A percentile compares a stretch with the other conserved stretches of the same genome.
phyloP scores from a whole-genome alignment of 2,113 vertebrate species.

The Poeciliopsis retropinna region DNA sequence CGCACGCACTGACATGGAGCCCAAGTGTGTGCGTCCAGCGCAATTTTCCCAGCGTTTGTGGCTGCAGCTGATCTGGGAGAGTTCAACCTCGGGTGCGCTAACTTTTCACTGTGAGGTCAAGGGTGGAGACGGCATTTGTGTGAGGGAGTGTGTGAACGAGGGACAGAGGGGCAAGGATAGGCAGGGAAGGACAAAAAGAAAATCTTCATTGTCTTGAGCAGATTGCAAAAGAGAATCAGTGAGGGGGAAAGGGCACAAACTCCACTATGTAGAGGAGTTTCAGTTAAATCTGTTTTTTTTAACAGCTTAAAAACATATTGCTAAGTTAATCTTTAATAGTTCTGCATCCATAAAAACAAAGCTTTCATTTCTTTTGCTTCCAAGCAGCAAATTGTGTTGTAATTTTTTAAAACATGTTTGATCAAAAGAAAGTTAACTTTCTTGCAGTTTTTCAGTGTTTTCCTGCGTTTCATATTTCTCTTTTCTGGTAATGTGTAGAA shows the following conservation, averaged over 20 bases:
- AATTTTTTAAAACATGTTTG: too few species aligned
- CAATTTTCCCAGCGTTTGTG: conserved; percentile 83
- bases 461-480: too few species aligned
- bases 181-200: conserved; percentile 31
- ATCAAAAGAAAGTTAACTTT: too few species aligned
- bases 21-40: conserved; percentile 60
- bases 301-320: conserved; percentile 2
- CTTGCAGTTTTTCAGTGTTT: too few species aligned
- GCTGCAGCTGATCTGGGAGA: conserved; percentile 69
- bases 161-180: conserved; percentile 35
- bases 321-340: background rate
- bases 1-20: conserved; percentile 15
- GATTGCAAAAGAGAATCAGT: conserved; percentile 28
- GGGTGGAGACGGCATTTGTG: conserved; percentile 68
- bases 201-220: conserved; percentile 53
- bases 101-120: conserved; percentile 83
- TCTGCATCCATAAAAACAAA: background rate
- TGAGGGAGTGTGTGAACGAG: conserved; percentile 53
- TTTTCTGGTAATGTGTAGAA: too few species aligned
- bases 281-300: background rate
- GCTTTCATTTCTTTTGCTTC: background rate
- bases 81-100: conserved; percentile 76
- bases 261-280: background rate
- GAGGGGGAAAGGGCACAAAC: too few species aligned
- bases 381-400: background rate